Evolutionary conservation across 2,888 invertebrate species (phyloP), one percentile per base, ranked within the genome.

Genomic region (Oscheius myriophilus): DNA sequence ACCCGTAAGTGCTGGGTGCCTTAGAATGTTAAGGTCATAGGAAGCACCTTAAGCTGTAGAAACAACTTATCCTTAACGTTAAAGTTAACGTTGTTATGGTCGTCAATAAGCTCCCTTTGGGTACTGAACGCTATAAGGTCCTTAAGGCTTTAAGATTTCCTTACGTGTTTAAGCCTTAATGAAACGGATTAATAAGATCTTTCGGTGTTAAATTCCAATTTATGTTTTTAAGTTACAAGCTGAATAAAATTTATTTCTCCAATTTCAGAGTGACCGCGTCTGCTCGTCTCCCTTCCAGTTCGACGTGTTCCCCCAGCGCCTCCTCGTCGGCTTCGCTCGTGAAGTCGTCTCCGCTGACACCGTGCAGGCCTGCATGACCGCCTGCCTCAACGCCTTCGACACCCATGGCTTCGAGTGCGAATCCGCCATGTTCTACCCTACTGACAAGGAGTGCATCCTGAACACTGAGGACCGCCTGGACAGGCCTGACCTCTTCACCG

Each of bases 371-470:
- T 85, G 84, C 58, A 73, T 86, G 69, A 70, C 85, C 51, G 83
- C 81, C 7, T 86, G 86, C 63, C 70, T 86, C 59, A 84, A 85
- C 73, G 72, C 83, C 52, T 83, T 84, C 64, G 83, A 84, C 67
- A 82, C 82, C 12, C 83, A 80, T 69, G 86, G 85, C 25, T 86
- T 86, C 73, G 86, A 86, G 68, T 86, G 86, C 76, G 84, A 86
- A 73, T 86, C 85, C 41, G 83, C 81, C 58, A 86, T 86, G 86
- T 85, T 78, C 76, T 86, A 86, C 67, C 85, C 86, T 43, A 72
- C 77, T 33, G 86, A 86, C 71, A 72, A 80, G 73, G 86, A 86
- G 64, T 86, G 86, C 73, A 86, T 86, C 67, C 76, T 86, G 69
- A 86, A 86, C 76, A 85, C 86, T 16, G 86, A 86, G 64, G 85